Percentiles rank a stretch among this genome's conserved stretches.
These are phyloP conservation scores for Oscheius onirici DNA, from an alignment of 2,888 invertebrate genomes.

Conservation along the genomic window DNA sequence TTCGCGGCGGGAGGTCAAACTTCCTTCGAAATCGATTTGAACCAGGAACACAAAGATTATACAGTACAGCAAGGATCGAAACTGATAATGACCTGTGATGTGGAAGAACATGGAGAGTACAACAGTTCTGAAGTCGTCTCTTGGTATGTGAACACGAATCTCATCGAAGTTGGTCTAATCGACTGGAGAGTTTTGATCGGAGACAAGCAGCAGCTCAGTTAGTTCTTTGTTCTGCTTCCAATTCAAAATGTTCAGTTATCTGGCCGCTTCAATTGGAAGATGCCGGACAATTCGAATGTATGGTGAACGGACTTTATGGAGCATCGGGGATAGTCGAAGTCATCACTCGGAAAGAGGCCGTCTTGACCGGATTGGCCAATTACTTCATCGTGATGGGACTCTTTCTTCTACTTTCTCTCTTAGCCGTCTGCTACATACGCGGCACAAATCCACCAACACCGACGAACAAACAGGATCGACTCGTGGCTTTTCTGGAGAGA, in stretches of 20 bases:
- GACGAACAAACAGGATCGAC: constrained; percentile 29
- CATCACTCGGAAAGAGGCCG: constrained; percentile 5
- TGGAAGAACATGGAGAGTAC: not conserved
- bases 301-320: constrained; percentile 34
- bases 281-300: constrained; percentile 44
- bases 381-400: constrained; percentile 5
- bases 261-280: constrained; percentile 44
- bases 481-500: constrained; percentile 42
- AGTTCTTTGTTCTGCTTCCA: not conserved
- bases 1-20: constrained; percentile 14
- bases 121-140: constrained; percentile 34
- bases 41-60: not conserved
- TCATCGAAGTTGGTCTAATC: constrained; percentile 39
- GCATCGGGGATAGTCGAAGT: constrained; percentile 30
- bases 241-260: constrained; percentile 28
- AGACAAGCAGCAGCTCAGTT: constrained; percentile 22
- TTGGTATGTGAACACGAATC: constrained; percentile 45
- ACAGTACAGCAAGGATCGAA: not conserved
- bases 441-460: not conserved
- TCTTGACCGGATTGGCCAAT: not conserved
- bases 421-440: not conserved
- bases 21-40: constrained; percentile 8
- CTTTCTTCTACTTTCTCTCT: not conserved
- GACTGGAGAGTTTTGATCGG: constrained; percentile 44
- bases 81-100: constrained; percentile 15